Percentiles rank a stretch among this genome's conserved stretches.
phyloP scores from a whole-genome alignment of 2,113 vertebrate genomes.

The Erinaceus europaeus region DNA sequence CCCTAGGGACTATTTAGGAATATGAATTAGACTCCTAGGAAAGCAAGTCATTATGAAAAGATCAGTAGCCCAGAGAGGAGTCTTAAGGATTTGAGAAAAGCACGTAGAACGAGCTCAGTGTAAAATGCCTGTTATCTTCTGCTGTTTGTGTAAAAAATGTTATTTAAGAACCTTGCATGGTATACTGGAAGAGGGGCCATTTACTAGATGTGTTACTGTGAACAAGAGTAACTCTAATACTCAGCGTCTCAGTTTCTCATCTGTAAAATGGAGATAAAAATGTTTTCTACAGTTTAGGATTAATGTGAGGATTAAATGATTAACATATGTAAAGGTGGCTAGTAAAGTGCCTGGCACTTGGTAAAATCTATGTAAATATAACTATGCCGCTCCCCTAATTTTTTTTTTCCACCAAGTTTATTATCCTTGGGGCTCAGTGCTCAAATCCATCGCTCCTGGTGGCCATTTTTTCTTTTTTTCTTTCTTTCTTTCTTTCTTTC shows the following conservation, averaged over 20 bases:
- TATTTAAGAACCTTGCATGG: too few relatives aligned
- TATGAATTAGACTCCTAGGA: background rate
- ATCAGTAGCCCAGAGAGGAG: background rate
- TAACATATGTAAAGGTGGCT: background rate
- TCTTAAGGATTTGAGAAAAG: background rate
- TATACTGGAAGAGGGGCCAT: too few relatives aligned
- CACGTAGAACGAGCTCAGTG: too few relatives aligned
- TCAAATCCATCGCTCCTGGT: too few relatives aligned
- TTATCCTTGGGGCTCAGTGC: too few relatives aligned
- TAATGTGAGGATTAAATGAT: background rate
- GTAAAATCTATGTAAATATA: too few relatives aligned
- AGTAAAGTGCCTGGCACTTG: background rate
- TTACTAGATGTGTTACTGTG: background rate
- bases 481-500: too few relatives aligned
- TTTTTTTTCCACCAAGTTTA: too few relatives aligned
- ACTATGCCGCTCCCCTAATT: too few relatives aligned
- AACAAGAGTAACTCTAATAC: background rate
- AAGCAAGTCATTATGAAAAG: background rate
- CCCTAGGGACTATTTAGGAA: background rate
- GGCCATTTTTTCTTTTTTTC: too few relatives aligned
- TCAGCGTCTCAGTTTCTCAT: background rate
- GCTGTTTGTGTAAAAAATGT: background rate
- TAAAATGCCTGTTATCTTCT: background rate
- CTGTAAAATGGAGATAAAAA: background rate
- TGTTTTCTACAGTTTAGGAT: background rate